Base-by-base conservation (phyloP, 2,888 invertebrate genomes). In the Limnephilus marmoratus region DNA sequence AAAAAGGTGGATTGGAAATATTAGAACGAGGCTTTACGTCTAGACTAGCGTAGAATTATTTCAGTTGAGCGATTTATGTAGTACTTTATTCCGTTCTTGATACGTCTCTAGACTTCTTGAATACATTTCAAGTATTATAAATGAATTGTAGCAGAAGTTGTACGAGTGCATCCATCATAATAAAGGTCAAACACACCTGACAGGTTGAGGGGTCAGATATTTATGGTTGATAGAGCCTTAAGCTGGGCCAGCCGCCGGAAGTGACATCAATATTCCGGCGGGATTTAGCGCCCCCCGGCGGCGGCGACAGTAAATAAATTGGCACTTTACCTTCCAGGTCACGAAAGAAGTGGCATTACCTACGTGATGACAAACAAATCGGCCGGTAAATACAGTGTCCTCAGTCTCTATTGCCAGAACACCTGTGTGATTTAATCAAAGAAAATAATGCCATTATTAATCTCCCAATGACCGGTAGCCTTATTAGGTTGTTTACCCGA, bases 241-340 rank as follows among this genome's bases (percentile, higher is more conserved):
- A 88, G 80, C 80, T 80, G 7, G 31, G 83, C 49, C 87, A 85
- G 81, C 89, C 49, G 37, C 81, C 90, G 80, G 91, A 91, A 86
- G 90, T 85, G 90, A 81, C 90, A 34, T 91, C 91, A 53, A 91
- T 91, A 91, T 91, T 80, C 34, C 85, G 85, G 83, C 90, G 88
- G 90, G 90, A 90, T 90, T 81, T 90, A 82, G 90, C 81, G 90
- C 90, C 90, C 34, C 90, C 90, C 53, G 68, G 29, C 88, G 90
- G 82, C 90, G 87, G 85, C 90, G 92, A 92, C 92, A 92, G 90
- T 91, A 93, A 93, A 93, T 93, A 93, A 92, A 93, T 93, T 93
- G 93, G 90, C 91, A 92, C 91, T 93, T 37, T 93, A 90, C 83
- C 81, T 90, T 85, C 90, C 82, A 81, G 90, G 92, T 93, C 91